These are phyloP conservation scores for Psilopogon haemacephalus DNA, from an alignment of 2,113 vertebrate genomes.

Conservation along the genomic window DNA sequence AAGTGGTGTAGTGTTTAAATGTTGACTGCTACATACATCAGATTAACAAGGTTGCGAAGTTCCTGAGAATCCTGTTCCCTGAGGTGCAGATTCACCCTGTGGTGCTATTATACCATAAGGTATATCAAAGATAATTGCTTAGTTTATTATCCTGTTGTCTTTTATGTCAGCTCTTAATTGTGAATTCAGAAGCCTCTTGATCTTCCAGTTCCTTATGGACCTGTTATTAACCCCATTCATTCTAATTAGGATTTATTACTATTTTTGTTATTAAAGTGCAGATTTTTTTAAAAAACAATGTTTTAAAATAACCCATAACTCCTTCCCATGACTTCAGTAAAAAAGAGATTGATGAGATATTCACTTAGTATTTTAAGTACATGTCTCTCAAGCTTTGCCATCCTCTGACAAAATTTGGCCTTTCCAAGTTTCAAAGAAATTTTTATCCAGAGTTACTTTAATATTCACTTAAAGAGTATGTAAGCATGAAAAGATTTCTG, in stretches of 20 bases:
- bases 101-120: constrained; percentile 67
- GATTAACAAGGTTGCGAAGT: constrained; percentile 73
- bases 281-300: constrained; percentile 34
- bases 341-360: neutral
- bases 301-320: constrained; percentile 49
- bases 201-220: constrained; percentile 61
- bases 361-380: neutral
- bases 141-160: constrained; percentile 78
- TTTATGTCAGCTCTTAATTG: constrained; percentile 66
- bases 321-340: neutral
- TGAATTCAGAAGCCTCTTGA: constrained; percentile 69
- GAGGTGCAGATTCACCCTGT: constrained; percentile 66
- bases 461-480: neutral
- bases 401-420: neutral
- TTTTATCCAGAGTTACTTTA: neutral
- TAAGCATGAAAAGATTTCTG: constrained; percentile 25
- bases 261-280: constrained; percentile 47
- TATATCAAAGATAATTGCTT: constrained; percentile 78
- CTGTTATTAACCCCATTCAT: constrained; percentile 68
- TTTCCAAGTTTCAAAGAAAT: neutral
- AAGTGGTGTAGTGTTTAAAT: constrained; percentile 59
- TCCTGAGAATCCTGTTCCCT: constrained; percentile 60
- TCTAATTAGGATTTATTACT: constrained; percentile 74
- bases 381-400: neutral
- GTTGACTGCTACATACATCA: constrained; percentile 70